Evolutionary conservation across 2,888 invertebrate genomes (phyloP).

Genomic region (Blera fallax): DNA sequence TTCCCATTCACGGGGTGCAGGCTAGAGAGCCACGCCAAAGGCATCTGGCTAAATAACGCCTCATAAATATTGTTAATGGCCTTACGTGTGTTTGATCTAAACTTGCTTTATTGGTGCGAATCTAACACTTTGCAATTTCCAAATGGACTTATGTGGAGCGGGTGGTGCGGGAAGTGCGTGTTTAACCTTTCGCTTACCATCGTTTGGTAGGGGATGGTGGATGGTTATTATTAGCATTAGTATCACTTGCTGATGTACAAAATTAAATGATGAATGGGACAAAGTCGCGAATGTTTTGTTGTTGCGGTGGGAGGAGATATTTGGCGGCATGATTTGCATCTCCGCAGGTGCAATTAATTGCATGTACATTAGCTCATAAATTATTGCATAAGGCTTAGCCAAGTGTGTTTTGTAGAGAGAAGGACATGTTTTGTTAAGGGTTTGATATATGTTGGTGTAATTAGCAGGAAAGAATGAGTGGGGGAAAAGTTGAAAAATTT

Average conservation of each 20-base stretch:
- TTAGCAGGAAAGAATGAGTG: conserved; percentile 5
- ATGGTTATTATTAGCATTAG: conserved; percentile 71
- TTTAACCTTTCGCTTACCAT: conserved; percentile 64
- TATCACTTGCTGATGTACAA: conserved; percentile 72
- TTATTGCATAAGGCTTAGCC: conserved; percentile 46
- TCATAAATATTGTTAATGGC: conserved; percentile 75
- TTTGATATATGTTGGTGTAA: conserved; percentile 58
- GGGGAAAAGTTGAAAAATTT: background rate
- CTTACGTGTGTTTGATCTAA: conserved; percentile 74
- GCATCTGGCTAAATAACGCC: conserved; percentile 72
- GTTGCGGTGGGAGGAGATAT: conserved; percentile 33
- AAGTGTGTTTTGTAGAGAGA: conserved; percentile 19
- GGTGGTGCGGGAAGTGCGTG: conserved; percentile 56
- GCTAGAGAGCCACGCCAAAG: conserved; percentile 31
- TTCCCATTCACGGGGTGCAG: conserved; percentile 3
- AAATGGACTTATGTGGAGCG: conserved; percentile 43
- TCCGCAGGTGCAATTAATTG: conserved; percentile 72
- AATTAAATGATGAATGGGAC: conserved; percentile 70
- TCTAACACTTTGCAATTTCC: conserved; percentile 69
- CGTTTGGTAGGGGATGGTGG: conserved; percentile 50
- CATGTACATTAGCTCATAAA: conserved; percentile 72
- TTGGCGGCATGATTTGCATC: conserved; percentile 69
- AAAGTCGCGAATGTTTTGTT: conserved; percentile 65
- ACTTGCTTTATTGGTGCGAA: conserved; percentile 73
- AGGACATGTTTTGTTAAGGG: conserved; percentile 45